A percentile compares a stretch with the other conserved stretches of the same genome.
These are phyloP conservation scores for Magallana ariakensis DNA, from an alignment of 1,140 invertebrate genomes.

Conservation along the genomic window DNA sequence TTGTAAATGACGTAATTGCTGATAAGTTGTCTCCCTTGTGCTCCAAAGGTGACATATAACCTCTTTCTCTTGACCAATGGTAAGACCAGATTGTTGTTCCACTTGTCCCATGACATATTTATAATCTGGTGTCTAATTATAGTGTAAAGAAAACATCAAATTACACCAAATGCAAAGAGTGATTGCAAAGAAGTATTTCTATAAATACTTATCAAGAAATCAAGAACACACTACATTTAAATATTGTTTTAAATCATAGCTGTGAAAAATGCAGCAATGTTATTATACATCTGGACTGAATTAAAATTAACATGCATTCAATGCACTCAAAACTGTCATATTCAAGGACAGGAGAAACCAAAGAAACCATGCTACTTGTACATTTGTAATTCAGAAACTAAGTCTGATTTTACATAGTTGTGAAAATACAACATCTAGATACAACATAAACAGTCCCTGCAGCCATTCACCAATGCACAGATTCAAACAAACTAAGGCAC, in stretches of 20 bases:
- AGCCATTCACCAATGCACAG: background rate
- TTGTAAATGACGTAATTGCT: constrained; percentile 67
- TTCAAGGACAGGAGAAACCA: too few species aligned
- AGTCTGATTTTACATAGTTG: background rate
- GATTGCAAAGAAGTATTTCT: background rate
- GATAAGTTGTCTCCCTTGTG: constrained; percentile 63
- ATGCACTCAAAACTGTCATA: too few species aligned
- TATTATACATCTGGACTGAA: too few species aligned
- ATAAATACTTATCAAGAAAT: background rate
- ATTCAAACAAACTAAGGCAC: constrained; percentile 42
- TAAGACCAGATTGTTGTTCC: constrained; percentile 68
- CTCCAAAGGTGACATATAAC: constrained; percentile 71
- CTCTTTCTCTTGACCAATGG: constrained; percentile 61
- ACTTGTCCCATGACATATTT: constrained; percentile 69
- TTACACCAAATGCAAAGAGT: background rate
- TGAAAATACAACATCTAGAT: background rate
- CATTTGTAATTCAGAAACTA: too few species aligned
- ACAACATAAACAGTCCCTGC: background rate
- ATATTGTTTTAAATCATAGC: too few species aligned
- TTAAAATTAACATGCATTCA: too few species aligned
- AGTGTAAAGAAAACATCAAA: background rate
- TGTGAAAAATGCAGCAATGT: too few species aligned
- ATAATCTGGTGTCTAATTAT: constrained; percentile 55
- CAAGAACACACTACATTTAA: too few species aligned
- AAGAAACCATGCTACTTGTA: too few species aligned